phyloP scores from a whole-genome alignment of 1,140 invertebrate species.

The Subanguina moxae region DNA sequence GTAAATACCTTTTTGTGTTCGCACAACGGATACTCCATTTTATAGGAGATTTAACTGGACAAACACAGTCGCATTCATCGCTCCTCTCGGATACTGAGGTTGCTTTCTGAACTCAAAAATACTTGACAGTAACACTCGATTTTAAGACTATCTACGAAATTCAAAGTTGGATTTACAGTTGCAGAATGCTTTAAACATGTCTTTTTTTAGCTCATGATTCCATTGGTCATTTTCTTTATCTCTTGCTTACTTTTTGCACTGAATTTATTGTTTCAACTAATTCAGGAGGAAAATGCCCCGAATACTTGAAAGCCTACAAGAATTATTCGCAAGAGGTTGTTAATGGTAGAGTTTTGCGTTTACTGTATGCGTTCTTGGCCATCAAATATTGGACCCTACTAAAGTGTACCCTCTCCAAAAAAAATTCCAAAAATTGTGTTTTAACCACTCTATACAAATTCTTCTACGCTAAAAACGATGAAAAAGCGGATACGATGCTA shows the following conservation, averaged over 20 bases:
- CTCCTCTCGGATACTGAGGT: not conserved
- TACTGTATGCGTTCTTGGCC: too few species aligned
- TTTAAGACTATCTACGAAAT: conserved; percentile 54
- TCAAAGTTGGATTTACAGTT: conserved; percentile 35
- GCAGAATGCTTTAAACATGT: too few species aligned
- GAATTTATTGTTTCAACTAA: too few species aligned
- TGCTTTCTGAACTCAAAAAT: conserved; percentile 40
- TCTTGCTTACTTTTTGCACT: too few species aligned
- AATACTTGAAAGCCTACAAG: conserved; percentile 45
- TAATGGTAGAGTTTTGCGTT: too few species aligned
- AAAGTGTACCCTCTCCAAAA: too few species aligned
- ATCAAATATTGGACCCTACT: too few species aligned
- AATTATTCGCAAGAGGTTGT: conserved; percentile 37
- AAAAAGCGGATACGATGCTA: too few species aligned
- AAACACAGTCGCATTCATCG: conserved; percentile 2
- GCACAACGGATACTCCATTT: not conserved
- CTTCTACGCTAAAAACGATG: too few species aligned
- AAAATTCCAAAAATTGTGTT: too few species aligned
- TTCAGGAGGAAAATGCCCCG: conserved; percentile 31
- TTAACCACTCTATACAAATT: too few species aligned
- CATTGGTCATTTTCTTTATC: not conserved
- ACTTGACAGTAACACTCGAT: conserved; percentile 11
- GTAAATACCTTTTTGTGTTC: not conserved
- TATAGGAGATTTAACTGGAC: not conserved
- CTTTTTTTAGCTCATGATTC: conserved; percentile 51